A percentile compares a stretch with the other conserved stretches of the same genome.
Evolutionary conservation across 1,140 invertebrate species (phyloP).

Genomic region (Bombus ignitus): DNA sequence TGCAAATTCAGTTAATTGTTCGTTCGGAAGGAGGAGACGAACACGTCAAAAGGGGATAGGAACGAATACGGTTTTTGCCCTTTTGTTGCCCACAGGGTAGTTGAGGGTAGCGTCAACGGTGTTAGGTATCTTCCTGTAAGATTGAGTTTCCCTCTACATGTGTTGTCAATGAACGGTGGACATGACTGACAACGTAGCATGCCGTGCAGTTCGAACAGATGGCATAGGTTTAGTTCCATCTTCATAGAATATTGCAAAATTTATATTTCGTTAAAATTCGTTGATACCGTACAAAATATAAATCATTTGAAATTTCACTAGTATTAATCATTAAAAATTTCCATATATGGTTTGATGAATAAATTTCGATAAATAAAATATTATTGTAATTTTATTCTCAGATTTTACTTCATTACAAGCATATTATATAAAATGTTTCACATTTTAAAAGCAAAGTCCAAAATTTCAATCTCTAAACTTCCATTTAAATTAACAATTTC

Average conservation of each 20-base stretch:
- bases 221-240: conserved; percentile 68
- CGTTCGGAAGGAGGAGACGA: conserved; percentile 68
- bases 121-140: conserved; percentile 74
- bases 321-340: no score
- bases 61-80: conserved; percentile 59
- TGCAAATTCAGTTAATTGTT: conserved; percentile 83
- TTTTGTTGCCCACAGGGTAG: conserved; percentile 63
- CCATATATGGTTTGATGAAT: no score
- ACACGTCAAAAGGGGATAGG: conserved; percentile 54
- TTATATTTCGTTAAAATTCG: background rate
- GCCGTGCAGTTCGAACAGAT: conserved; percentile 71
- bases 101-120: conserved; percentile 56
- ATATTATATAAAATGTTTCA: no score
- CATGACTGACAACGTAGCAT: conserved; percentile 59
- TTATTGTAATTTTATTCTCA: no score
- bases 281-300: background rate
- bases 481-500: no score
- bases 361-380: no score
- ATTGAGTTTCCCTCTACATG: conserved; percentile 80
- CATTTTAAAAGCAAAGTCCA: no score
- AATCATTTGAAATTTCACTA: no score
- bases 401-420: no score
- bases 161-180: conserved; percentile 67
- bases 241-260: conserved; percentile 10
- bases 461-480: no score